Base-by-base conservation (phyloP, 2,113 vertebrate genomes). In the Naja naja region DNA sequence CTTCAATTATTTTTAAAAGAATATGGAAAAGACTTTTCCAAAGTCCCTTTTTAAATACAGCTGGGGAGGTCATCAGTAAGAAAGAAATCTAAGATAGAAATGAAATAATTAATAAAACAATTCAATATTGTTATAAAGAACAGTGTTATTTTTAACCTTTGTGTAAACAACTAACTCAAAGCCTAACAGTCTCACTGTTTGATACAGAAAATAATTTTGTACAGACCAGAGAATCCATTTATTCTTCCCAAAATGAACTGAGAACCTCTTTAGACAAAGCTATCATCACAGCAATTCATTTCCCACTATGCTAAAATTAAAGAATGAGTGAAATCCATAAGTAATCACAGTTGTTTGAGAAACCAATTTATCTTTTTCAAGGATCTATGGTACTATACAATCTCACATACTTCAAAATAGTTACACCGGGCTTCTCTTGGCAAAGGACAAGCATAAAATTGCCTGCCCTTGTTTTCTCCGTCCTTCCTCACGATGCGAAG, bases 401-500 rank as follows among this genome's bases (percentile, higher is more conserved):
- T 53, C 89, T 87, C 81, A 96, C 97, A 7, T 97, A 99, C 99
- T 97, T 99, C 92, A 93, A 99, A 99, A 97, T 98, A 99, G 94
- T 98, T 97, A 89, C 99, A 99, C 2, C 92, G 98, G 8, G 94
- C 96, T 94, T 98, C 97, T 92, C 96, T 94, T 86, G 98, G 98
- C n/a, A 99, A 96, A 45, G 99, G 96, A 95, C 99, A 99, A 89
- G 96, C 92, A 39, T 98, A 99, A 95, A 99, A 99, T 91, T 95
- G 98, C 16, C 99, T 98, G 95, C 99, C 99, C 93, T 98, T 98
- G 97, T 99, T 99, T 87, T 98, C 98, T 10, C 99, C 99, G 0
- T 98, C 97, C 95, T 99, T 99, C 94, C 95, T 98, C 90, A 99
- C 99, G 90, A 98, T 95, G 74, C 98, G 96, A 93, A 99, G 98